Evolutionary conservation across 2,888 invertebrate genomes (phyloP).

Genomic region (Spodoptera littoralis): DNA sequence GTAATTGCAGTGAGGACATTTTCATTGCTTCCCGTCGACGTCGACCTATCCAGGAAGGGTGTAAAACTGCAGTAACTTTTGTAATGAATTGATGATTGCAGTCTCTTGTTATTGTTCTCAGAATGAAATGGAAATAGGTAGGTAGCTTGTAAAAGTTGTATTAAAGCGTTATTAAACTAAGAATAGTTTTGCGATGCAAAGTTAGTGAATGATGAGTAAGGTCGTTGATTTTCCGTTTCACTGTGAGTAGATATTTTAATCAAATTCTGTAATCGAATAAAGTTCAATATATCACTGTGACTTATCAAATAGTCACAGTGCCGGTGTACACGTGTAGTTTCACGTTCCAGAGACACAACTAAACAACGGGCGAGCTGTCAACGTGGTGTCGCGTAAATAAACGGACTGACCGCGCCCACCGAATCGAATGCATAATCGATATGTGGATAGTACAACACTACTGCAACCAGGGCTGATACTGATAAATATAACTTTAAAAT

Average conservation of each 20-base stretch:
- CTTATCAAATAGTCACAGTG: neutral
- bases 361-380: slow-evolving; percentile 44
- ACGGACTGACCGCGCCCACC: slow-evolving; percentile 42
- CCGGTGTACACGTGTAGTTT: slow-evolving; percentile 17
- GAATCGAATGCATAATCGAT: slow-evolving; percentile 58
- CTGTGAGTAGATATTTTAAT: no score
- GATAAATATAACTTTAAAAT: neutral
- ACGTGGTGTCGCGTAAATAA: slow-evolving; percentile 49
- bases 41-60: no score
- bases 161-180: no score
- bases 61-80: neutral
- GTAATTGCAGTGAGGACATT: neutral
- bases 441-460: slow-evolving; percentile 37
- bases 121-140: no score
- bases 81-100: neutral
- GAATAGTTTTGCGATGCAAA: no score
- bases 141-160: no score
- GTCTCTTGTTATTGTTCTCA: no score
- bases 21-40: neutral
- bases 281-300: no score
- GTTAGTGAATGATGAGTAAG: no score
- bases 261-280: no score
- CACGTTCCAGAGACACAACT: slow-evolving; percentile 14
- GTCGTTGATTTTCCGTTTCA: no score
- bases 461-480: slow-evolving; percentile 30